Evolutionary conservation across 2,888 invertebrate species (phyloP), one percentile per base, ranked within the genome.

Genomic region (Tetanocera ferruginea): DNA sequence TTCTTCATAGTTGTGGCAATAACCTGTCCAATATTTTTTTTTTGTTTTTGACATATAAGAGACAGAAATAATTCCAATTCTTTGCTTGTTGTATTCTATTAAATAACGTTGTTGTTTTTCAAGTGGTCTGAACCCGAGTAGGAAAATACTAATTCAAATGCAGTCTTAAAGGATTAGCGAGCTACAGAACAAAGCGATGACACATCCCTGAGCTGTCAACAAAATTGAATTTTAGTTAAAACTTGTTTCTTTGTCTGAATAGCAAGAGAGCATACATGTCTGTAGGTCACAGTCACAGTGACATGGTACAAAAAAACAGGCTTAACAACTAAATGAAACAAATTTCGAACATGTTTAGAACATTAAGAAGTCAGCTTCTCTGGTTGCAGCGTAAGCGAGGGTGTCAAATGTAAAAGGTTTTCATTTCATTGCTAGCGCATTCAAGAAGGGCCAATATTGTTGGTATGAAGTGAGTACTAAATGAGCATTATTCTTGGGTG

Each of bases 321-420:
- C 43, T 62, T 43, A 49, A 28, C 23, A 49, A 73, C 73, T 62
- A 62, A 73, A 73, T 31, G 73, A 62, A 73, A 31, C 62, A 71
- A 77, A 80, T 80, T 74, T 37, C 70, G 70, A 80, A 80, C 80
- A 80, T 80, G 80, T 79, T 80, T 76, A 73, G 74, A 80, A 79
- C 80, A 80, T 80, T 80, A 80, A 80, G 79, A 80, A 76, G 78
- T 79, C 78, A 80, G 37, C 34, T 37, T 69, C 23, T 76, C 51
- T 25, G 51, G n/a, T 17, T 25, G 31, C 70, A 31, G 55, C 19
- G 66, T 34, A 3, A 34, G 57, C 34, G 31, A 49, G 73, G 60
- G 73, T 60, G 60, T 37, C 43, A 57, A 72, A 72, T 57, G 43
- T 14, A 55, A 72, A 57, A 55, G 60, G 72, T 23, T 60, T 34